Conservation (phyloP, 2,113 vertebrate species). For the Indicator indicator region DNA sequence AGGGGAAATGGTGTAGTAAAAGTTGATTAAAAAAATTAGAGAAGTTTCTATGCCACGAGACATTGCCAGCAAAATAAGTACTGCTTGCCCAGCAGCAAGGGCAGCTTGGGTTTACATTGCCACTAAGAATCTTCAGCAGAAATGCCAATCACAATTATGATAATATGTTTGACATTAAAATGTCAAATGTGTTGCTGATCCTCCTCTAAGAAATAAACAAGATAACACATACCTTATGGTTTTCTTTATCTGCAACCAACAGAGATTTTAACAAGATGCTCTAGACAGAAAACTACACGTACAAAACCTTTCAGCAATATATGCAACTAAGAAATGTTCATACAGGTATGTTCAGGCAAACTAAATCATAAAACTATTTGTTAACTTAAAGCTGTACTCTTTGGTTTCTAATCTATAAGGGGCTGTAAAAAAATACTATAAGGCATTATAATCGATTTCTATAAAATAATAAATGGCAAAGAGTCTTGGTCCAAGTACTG, state of each 20-base stretch:
- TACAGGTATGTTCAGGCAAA: not conserved
- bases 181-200: not conserved
- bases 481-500: not conserved
- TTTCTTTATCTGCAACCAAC: not conserved
- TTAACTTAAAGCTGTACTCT: not conserved
- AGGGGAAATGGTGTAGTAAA: not conserved
- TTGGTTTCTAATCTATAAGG: not conserved
- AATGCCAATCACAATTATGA: constrained; percentile 43
- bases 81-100: constrained; percentile 38
- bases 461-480: not conserved
- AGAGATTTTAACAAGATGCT: not conserved
- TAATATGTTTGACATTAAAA: constrained; percentile 24
- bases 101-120: not conserved
- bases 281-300: not conserved
- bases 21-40: not conserved
- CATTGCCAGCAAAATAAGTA: not conserved
- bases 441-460: not conserved
- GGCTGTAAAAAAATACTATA: not conserved
- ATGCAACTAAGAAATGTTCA: not conserved
- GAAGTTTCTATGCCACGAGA: not conserved
- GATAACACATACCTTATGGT: not conserved
- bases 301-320: not conserved
- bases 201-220: not conserved
- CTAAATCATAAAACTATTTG: not conserved
- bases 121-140: constrained; percentile 10